phyloP scores from a whole-genome alignment of 2,113 vertebrate genomes.

The Psilopsiagon aurifrons region DNA sequence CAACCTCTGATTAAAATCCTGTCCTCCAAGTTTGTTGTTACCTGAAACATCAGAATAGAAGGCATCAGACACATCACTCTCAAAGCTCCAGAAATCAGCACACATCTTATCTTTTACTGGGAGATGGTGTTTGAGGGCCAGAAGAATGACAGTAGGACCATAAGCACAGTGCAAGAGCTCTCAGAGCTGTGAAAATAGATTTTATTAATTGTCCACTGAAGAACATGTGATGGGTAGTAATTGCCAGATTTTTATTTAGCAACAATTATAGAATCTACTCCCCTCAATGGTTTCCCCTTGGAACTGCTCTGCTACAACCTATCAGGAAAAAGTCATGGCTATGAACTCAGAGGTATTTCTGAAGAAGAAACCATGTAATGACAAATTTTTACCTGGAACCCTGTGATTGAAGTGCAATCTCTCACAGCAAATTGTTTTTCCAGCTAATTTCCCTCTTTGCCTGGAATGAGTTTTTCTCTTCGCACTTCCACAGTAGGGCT shows the following conservation, averaged over 20 bases:
- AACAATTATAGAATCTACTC: background rate
- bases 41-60: constrained; percentile 74
- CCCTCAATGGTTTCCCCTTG: background rate
- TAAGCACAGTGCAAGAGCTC: background rate
- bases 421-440: background rate
- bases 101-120: background rate
- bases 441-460: background rate
- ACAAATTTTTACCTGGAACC: background rate
- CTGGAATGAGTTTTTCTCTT: background rate
- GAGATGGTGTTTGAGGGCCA: background rate
- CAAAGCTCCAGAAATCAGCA: background rate
- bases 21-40: constrained; percentile 96
- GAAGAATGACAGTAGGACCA: background rate
- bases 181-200: background rate
- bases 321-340: background rate
- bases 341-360: background rate
- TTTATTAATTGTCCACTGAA: background rate
- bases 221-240: rapidly evolving
- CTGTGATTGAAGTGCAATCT: background rate
- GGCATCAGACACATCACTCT: background rate
- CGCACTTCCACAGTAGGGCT: background rate
- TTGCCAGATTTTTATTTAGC: background rate
- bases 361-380: rapidly evolving
- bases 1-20: constrained; percentile 95
- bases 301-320: background rate